Conservation (phyloP, 2,888 invertebrate genomes). For the Silvanus unidentatus region DNA sequence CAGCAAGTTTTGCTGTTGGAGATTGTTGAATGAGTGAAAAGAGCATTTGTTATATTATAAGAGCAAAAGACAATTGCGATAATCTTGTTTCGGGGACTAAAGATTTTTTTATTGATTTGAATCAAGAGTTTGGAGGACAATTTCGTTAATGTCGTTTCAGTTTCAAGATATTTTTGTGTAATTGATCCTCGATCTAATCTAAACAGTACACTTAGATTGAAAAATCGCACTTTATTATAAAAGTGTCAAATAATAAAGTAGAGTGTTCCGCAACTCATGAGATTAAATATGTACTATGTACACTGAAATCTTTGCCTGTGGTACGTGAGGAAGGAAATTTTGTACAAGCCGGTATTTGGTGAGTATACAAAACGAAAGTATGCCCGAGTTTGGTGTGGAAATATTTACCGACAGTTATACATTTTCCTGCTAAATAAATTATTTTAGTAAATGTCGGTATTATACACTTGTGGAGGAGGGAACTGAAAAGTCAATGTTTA, state of each 20-base stretch:
- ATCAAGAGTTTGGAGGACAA: no score
- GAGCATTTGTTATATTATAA: no score
- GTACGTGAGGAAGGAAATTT: constrained; percentile 43
- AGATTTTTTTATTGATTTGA: no score
- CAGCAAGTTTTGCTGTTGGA: no score
- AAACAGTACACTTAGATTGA: no score
- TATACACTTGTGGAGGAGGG: constrained; percentile 40
- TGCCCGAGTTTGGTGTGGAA: constrained; percentile 46
- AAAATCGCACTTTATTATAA: constrained; percentile 15
- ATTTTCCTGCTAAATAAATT: constrained; percentile 50
- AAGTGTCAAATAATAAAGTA: constrained; percentile 39
- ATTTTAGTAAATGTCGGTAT: constrained; percentile 48
- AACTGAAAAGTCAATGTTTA: constrained; percentile 44
- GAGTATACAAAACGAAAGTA: constrained; percentile 46
- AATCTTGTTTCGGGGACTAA: no score
- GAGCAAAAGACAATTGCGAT: no score
- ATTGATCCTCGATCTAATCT: no score
- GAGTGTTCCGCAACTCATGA: constrained; percentile 31
- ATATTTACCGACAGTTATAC: constrained; percentile 50
- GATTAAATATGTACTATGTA: constrained; percentile 41
- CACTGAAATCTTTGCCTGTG: constrained; percentile 42
- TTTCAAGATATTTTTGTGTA: no score
- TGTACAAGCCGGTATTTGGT: constrained; percentile 43
- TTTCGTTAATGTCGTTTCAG: no score
- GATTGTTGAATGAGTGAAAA: no score